phyloP scores from a whole-genome alignment of 2,797 vertebrate genomes.

The Falco novaeseelandiae region DNA sequence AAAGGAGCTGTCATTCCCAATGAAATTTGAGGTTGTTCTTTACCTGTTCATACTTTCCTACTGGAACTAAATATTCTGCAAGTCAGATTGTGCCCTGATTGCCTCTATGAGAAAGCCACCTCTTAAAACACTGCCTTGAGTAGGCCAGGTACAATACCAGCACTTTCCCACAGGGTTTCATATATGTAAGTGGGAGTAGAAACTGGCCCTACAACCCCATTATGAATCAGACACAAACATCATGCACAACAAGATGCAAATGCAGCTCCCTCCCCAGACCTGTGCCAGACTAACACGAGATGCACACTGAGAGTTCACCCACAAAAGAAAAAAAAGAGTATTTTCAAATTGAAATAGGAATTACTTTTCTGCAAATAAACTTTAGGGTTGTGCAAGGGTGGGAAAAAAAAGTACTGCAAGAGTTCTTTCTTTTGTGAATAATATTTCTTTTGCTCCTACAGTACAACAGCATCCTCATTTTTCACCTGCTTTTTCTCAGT shows the following conservation, averaged over 20 bases:
- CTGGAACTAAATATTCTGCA: background rate
- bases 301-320: background rate
- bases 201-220: background rate
- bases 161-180: background rate
- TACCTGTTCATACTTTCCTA: background rate
- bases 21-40: background rate
- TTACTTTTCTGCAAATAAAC: slow-evolving; percentile 32
- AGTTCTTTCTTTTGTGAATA: background rate
- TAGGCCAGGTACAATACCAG: background rate
- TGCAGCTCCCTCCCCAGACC: background rate
- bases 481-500: background rate
- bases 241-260: background rate
- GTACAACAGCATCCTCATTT: background rate
- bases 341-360: slow-evolving; percentile 43
- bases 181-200: background rate
- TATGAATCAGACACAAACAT: background rate
- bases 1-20: background rate
- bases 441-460: background rate
- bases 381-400: background rate
- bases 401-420: background rate
- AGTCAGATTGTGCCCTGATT: background rate
- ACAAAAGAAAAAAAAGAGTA: background rate
- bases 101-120: background rate
- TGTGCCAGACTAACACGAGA: background rate
- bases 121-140: background rate